phyloP scores from a whole-genome alignment of 1,140 invertebrate species.

The Microplitis demolitor region DNA sequence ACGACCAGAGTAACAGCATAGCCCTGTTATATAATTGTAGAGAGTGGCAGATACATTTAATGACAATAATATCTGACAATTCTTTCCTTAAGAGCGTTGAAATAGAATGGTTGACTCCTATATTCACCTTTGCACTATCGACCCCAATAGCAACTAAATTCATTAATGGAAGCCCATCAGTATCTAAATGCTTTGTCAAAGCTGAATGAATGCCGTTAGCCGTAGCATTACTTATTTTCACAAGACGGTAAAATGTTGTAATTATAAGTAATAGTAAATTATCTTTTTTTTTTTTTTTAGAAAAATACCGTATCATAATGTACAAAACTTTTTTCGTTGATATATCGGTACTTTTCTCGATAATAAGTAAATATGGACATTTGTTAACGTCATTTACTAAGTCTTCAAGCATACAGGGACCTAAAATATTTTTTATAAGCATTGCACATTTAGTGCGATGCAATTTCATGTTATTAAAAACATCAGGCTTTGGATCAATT shows the following conservation, averaged over 20 bases:
- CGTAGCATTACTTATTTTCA: slow-evolving; percentile 33
- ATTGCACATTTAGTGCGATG: slow-evolving; percentile 27
- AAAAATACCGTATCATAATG: slow-evolving; percentile 30
- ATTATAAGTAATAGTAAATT: too few relatives aligned
- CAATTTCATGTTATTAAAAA: slow-evolving; percentile 17
- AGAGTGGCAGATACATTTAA: slow-evolving; percentile 27
- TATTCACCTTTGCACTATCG: slow-evolving; percentile 29
- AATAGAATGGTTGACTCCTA: slow-evolving; percentile 29
- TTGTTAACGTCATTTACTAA: slow-evolving; percentile 19
- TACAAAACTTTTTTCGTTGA: slow-evolving; percentile 26
- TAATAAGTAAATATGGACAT: slow-evolving; percentile 15
- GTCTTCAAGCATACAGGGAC: slow-evolving; percentile 14
- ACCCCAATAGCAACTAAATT: slow-evolving; percentile 43
- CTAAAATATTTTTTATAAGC: slow-evolving; percentile 20
- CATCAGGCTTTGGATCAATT: slow-evolving; percentile 3
- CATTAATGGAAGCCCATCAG: slow-evolving; percentile 27
- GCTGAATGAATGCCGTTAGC: slow-evolving; percentile 38
- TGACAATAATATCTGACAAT: slow-evolving; percentile 23
- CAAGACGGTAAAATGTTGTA: slow-evolving; percentile 35
- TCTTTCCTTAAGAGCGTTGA: slow-evolving; percentile 19
- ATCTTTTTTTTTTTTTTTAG: slow-evolving; percentile 2
- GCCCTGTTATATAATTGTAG: too few relatives aligned
- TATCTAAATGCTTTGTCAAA: slow-evolving; percentile 35
- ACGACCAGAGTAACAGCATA: too few relatives aligned
- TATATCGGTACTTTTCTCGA: slow-evolving; percentile 21